phyloP scores from a whole-genome alignment of 2,888 invertebrate genomes.

The Callyntrura sp. region DNA sequence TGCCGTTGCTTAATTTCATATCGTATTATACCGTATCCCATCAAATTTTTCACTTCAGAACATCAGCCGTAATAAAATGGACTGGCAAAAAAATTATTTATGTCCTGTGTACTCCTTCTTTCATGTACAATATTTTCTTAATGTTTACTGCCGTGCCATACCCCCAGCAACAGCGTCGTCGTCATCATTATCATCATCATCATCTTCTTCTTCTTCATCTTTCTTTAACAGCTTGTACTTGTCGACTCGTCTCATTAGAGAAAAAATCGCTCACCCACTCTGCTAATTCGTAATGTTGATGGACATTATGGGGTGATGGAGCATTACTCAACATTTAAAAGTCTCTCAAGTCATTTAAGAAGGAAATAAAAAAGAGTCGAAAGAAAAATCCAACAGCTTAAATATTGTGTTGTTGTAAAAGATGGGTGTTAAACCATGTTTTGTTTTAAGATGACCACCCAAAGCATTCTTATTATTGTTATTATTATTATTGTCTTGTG shows the following conservation, averaged over 20 bases:
- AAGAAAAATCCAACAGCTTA: constrained; percentile 10
- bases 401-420: constrained; percentile 32
- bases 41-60: constrained; percentile 71
- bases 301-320: constrained; percentile 63
- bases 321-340: constrained; percentile 53
- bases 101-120: constrained; percentile 45
- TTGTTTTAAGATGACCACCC: constrained; percentile 51
- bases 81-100: constrained; percentile 49
- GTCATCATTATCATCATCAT: constrained; percentile 32
- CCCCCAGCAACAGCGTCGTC: constrained; percentile 23
- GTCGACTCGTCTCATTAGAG: constrained; percentile 72
- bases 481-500: constrained; percentile 17
- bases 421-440: constrained; percentile 53
- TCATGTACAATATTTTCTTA: constrained; percentile 48
- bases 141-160: constrained; percentile 30
- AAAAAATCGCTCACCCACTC: constrained; percentile 67
- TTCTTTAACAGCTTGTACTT: constrained; percentile 56
- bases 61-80: constrained; percentile 20
- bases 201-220: no score
- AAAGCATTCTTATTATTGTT: no score
- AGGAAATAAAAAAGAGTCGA: constrained; percentile 49
- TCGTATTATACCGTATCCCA: constrained; percentile 66
- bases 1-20: constrained; percentile 51
- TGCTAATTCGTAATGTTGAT: constrained; percentile 60
- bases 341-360: constrained; percentile 48